phyloP scores from a whole-genome alignment of 2,888 invertebrate genomes.

The Oeneis ivallda region DNA sequence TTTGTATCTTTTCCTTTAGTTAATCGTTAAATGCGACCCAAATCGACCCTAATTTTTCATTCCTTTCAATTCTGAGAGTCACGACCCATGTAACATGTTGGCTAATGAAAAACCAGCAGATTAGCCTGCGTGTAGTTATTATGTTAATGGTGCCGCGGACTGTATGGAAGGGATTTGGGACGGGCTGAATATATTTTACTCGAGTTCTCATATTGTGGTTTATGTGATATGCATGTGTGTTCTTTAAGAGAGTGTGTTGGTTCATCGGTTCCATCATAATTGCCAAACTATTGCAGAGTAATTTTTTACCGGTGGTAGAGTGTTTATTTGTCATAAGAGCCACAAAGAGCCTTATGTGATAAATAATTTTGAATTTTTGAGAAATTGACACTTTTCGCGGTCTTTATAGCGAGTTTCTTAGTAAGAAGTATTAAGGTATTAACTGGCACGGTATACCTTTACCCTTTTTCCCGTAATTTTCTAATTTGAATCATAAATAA shows the following conservation, averaged over 20 bases:
- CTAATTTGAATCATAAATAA: slow-evolving; percentile 5
- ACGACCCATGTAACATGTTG: slow-evolving; percentile 18
- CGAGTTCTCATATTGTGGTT: background rate
- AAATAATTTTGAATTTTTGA: no score
- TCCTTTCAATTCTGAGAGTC: slow-evolving; percentile 22
- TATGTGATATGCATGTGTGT: background rate
- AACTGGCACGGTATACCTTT: no score
- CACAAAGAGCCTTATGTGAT: no score
- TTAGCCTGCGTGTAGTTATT: slow-evolving; percentile 29
- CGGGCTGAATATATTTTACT: background rate
- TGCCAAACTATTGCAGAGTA: no score
- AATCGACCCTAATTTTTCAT: slow-evolving; percentile 18
- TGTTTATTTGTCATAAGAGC: no score
- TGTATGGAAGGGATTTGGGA: slow-evolving; percentile 7
- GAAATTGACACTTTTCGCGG: no score
- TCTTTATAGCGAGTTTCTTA: no score
- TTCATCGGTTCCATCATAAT: no score
- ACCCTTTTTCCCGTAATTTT: background rate
- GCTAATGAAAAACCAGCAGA: slow-evolving; percentile 32
- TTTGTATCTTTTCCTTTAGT: background rate
- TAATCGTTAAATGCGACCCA: background rate
- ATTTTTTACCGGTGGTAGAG: no score
- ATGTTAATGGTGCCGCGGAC: slow-evolving; percentile 23
- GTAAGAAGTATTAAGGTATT: no score
- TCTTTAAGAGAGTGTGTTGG: background rate